Conservation (phyloP, 1,140 invertebrate genomes). For the Drosophila prosaltans region DNA sequence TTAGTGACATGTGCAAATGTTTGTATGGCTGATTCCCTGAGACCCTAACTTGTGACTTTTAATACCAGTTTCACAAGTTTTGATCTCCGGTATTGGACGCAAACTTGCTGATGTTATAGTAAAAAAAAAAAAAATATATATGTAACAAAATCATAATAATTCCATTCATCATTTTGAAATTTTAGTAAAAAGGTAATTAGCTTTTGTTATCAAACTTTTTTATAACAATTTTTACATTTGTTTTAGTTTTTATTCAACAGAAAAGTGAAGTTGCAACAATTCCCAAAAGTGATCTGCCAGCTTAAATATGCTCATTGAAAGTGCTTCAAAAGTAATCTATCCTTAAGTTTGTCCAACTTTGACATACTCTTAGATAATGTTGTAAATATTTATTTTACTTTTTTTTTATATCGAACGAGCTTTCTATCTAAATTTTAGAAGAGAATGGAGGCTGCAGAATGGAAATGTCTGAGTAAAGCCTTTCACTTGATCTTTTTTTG, state of each 20-base stretch:
- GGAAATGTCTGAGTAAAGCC: too few relatives aligned
- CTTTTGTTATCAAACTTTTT: neutral
- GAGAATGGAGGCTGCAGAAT: too few relatives aligned
- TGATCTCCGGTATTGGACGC: constrained; percentile 84
- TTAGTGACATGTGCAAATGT: constrained; percentile 82
- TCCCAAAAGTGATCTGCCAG: too few relatives aligned
- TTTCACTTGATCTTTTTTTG: too few relatives aligned
- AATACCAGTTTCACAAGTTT: constrained; percentile 83
- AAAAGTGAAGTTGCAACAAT: too few relatives aligned
- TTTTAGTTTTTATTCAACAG: neutral
- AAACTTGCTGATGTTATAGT: constrained; percentile 82
- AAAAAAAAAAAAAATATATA: constrained; percentile 31
- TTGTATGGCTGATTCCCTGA: constrained; percentile 84
- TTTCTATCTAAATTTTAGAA: too few relatives aligned
- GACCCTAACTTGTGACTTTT: constrained; percentile 84
- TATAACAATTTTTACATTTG: neutral
- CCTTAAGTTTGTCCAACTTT: too few relatives aligned
- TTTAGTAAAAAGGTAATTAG: neutral
- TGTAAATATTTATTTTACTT: too few relatives aligned
- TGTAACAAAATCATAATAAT: neutral
- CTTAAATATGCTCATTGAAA: too few relatives aligned
- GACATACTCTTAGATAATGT: too few relatives aligned
- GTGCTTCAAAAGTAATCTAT: too few relatives aligned
- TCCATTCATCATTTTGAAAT: neutral
- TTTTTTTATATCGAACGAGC: too few relatives aligned